Conservation (phyloP, 1,140 invertebrate species). For the Drosophila watanabei region DNA sequence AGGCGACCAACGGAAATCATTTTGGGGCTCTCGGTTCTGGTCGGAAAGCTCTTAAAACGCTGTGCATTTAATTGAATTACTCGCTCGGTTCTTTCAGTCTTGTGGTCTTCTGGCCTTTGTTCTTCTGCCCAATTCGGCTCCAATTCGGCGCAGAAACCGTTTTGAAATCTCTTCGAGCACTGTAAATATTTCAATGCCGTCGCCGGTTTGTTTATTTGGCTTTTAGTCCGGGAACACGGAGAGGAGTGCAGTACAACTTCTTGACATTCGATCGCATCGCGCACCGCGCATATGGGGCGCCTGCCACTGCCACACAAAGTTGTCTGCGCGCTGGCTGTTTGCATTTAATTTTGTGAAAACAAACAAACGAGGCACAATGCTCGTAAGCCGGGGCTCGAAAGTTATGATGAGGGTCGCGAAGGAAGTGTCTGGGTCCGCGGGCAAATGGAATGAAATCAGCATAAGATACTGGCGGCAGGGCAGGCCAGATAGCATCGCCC, state of each 20-base stretch:
- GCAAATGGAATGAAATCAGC: slow-evolving; percentile 31
- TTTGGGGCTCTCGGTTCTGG: slow-evolving; percentile 29
- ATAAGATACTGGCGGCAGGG: slow-evolving; percentile 34
- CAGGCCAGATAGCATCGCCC: slow-evolving; percentile 29
- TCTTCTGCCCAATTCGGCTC: slow-evolving; percentile 14
- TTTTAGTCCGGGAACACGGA: slow-evolving; percentile 26
- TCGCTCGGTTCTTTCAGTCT: slow-evolving; percentile 16
- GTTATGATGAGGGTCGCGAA: slow-evolving; percentile 69
- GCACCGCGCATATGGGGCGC: slow-evolving; percentile 50
- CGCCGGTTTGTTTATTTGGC: slow-evolving; percentile 62
- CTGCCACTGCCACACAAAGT: slow-evolving; percentile 60
- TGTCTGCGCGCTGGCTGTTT: slow-evolving; percentile 32
- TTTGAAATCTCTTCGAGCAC: slow-evolving; percentile 33
- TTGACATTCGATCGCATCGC: slow-evolving; percentile 69
- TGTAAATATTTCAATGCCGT: slow-evolving; percentile 56
- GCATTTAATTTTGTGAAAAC: slow-evolving; percentile 46
- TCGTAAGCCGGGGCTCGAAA: slow-evolving; percentile 43
- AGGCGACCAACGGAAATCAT: slow-evolving; percentile 45
- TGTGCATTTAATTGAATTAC: slow-evolving; percentile 70
- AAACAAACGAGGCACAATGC: slow-evolving; percentile 49
- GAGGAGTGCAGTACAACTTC: slow-evolving; percentile 38
- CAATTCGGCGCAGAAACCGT: slow-evolving; percentile 32
- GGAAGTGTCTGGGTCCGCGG: slow-evolving; percentile 31
- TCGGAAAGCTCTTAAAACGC: slow-evolving; percentile 50
- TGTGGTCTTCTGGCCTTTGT: slow-evolving; percentile 24